Percentiles rank a stretch among this genome's conserved stretches.
phyloP scores from a whole-genome alignment of 2,888 invertebrate genomes.

The Aleiodes leptofemur region DNA sequence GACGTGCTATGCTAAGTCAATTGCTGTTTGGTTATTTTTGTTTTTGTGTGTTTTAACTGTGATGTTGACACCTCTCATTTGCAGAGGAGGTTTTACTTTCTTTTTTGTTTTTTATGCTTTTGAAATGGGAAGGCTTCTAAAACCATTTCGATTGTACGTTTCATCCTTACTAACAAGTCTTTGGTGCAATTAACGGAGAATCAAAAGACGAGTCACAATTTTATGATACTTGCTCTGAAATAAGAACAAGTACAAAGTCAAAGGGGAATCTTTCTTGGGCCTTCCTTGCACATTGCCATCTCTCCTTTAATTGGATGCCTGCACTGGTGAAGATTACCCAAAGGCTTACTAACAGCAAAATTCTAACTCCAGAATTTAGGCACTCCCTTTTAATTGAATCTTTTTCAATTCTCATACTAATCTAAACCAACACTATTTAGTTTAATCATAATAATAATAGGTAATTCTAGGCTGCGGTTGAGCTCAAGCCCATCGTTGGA shows the following conservation, averaged over 20 bases:
- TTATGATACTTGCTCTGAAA: constrained; percentile 88
- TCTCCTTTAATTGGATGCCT: constrained; percentile 92
- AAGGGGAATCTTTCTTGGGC: constrained; percentile 87
- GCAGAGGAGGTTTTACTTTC: no score
- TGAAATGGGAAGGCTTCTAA: no score
- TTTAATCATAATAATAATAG: constrained; percentile 42
- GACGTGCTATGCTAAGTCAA: no score
- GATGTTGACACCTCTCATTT: no score
- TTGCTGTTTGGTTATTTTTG: no score
- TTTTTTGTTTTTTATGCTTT: no score
- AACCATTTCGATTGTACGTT: no score
- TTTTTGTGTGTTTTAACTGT: no score
- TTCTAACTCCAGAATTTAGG: constrained; percentile 84
- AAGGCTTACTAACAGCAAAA: constrained; percentile 83
- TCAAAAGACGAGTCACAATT: constrained; percentile 82
- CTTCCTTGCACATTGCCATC: constrained; percentile 92
- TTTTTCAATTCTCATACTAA: constrained; percentile 2
- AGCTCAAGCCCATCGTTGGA: constrained; percentile 91
- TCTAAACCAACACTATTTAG: background rate
- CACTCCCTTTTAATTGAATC: constrained; percentile 47
- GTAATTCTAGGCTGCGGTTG: constrained; percentile 83
- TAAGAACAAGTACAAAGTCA: constrained; percentile 94
- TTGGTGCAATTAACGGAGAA: constrained; percentile 85
- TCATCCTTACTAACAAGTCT: constrained; percentile 71
- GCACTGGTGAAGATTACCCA: constrained; percentile 88